Evolutionary conservation across 1,140 invertebrate species (phyloP).

Genomic region (Scaptomyza montana): DNA sequence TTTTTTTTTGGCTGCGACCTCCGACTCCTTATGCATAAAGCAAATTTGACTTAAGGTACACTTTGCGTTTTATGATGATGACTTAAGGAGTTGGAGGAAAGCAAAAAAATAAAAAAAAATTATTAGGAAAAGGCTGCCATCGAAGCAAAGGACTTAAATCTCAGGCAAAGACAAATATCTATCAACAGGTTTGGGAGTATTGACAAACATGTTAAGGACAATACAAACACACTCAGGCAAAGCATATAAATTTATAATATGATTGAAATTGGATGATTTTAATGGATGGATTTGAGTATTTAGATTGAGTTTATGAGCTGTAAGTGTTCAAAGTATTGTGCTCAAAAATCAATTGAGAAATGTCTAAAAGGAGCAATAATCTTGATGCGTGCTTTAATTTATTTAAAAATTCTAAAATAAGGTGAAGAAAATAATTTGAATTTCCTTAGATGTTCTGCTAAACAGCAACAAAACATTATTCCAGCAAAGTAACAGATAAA

Average conservation of each 20-base stretch:
- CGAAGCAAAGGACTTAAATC: slow-evolving; percentile 58
- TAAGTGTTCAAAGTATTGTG: slow-evolving; percentile 10
- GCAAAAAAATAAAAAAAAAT: slow-evolving; percentile 15
- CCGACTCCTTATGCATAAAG: slow-evolving; percentile 33
- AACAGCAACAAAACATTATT: background rate
- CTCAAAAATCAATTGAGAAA: background rate
- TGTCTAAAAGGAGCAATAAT: too few relatives aligned
- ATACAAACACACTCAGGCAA: slow-evolving; percentile 21
- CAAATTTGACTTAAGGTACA: slow-evolving; percentile 71
- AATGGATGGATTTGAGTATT: slow-evolving; percentile 39
- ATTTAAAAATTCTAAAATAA: background rate
- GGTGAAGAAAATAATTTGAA: background rate
- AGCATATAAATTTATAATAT: slow-evolving; percentile 45
- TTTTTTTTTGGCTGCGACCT: background rate
- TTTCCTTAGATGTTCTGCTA: background rate
- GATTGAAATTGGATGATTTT: slow-evolving; percentile 51
- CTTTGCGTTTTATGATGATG: slow-evolving; percentile 61
- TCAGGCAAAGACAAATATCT: slow-evolving; percentile 37
- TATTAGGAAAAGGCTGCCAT: slow-evolving; percentile 26
- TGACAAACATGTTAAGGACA: slow-evolving; percentile 68
- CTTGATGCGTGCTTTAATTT: background rate
- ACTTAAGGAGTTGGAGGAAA: slow-evolving; percentile 27
- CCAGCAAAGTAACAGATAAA: background rate
- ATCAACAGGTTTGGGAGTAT: slow-evolving; percentile 71
- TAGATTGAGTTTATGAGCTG: slow-evolving; percentile 21